phyloP scores from a whole-genome alignment of 2,113 vertebrate species.

The Ptilorrhoa leucosticta region DNA sequence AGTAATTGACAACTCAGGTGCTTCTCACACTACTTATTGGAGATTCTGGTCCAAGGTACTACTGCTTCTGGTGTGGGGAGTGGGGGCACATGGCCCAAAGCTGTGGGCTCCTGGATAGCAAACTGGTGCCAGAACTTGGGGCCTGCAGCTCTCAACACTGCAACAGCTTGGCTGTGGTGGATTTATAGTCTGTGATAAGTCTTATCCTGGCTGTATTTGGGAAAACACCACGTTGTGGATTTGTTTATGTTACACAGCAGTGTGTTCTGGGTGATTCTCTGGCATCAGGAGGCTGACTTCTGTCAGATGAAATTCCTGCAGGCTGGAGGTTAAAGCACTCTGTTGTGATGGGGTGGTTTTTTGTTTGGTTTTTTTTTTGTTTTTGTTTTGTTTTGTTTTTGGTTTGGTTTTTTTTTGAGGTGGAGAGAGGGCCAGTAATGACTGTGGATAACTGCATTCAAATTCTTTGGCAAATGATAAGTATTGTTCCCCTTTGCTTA shows the following conservation, averaged over 20 bases:
- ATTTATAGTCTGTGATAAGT: neutral
- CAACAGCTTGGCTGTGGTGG: neutral
- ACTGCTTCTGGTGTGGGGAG: neutral
- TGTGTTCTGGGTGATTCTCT: neutral
- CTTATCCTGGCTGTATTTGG: neutral
- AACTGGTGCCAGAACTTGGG: neutral
- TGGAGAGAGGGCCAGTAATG: neutral
- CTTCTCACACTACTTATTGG: neutral
- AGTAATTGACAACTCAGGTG: neutral
- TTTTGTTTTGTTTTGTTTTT: neutral
- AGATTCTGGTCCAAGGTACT: neutral
- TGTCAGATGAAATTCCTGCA: neutral
- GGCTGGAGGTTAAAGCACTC: neutral
- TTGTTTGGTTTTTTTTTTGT: neutral
- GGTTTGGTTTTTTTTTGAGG: neutral
- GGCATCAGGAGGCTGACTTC: neutral
- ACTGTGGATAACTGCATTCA: neutral
- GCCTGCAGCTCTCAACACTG: neutral
- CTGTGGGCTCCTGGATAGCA: neutral
- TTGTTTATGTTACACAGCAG: neutral
- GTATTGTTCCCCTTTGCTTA: neutral
- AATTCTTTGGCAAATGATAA: neutral
- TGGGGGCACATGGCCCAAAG: neutral
- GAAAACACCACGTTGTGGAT: neutral
- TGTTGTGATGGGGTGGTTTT: neutral